Base-by-base conservation (phyloP, 2,113 vertebrate species). In the Saguinus imperator region DNA sequence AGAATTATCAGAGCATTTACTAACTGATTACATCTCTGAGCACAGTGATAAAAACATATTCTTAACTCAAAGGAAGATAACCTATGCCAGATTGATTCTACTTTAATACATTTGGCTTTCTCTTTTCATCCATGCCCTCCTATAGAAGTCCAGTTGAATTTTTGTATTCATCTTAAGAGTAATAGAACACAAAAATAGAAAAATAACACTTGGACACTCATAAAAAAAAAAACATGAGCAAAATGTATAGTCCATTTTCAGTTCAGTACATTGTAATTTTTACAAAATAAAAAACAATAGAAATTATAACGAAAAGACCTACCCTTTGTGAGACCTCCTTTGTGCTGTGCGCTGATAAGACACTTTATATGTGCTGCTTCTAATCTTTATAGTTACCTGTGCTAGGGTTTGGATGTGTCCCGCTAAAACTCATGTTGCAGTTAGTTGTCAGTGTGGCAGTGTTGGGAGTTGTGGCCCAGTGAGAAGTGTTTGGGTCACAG, bases 141-240 rank as follows among this genome's bases (percentile, higher is more conserved):
- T 89, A 73, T 27, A 95, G 89, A 93, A 96, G 94, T 94, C 17
- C 89, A 86, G 70, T 82, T 82, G 73, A 97, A 83, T 77, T 95
- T 85, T 58, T 90, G 37, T 70, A 43, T 91, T 89, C 86, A 93
- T 73, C 37, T 97, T 45, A 92, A 96, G 97, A 96, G 64, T 50
- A 43, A 64, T n/a, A 94, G 40, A 87, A 73, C 14, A 89, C 52
- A 94, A 87, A 91, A 89, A 87, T 32, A 86, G 45, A 94, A 95
- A 97, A 82, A 73, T 92, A 87, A 75, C 40, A 94, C n/a, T 83
- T 94, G 73, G 83, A 75, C 52, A 73, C 37, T 73, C 52, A 91
- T 89, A 64, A 68, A 95, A 86, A 82, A 86, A 95, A 86, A 85
- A 87, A 82, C 82, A 1, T 89, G 83, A 93, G 5, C 48, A 90